These are phyloP conservation scores for Drosophila kepulauana DNA, from an alignment of 1,140 invertebrate genomes.

Conservation along the genomic window DNA sequence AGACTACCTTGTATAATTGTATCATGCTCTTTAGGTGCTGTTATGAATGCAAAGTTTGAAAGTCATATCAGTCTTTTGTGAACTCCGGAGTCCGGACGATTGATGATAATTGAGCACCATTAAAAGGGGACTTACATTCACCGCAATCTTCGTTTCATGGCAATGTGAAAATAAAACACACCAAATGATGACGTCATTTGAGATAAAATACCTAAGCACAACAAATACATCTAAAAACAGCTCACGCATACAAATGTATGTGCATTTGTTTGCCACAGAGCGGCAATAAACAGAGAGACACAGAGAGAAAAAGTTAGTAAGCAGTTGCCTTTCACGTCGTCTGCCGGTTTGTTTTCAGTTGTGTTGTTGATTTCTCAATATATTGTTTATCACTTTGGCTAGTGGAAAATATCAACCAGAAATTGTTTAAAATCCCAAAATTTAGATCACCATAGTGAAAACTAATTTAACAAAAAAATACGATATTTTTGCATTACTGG, in stretches of 20 bases:
- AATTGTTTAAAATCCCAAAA: neutral
- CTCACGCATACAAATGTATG: neutral
- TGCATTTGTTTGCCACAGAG: neutral
- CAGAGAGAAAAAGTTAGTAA: slow-evolving; percentile 49
- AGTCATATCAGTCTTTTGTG: neutral
- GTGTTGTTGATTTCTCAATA: slow-evolving; percentile 44
- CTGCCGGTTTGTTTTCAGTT: slow-evolving; percentile 40
- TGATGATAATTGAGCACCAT: slow-evolving; percentile 7
- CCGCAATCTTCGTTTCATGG: neutral
- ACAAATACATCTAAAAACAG: neutral
- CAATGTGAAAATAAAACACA: slow-evolving; percentile 30
- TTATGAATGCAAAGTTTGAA: too few relatives aligned
- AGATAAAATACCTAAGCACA: slow-evolving; percentile 17
- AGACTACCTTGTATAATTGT: too few relatives aligned
- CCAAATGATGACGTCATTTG: slow-evolving; percentile 31
- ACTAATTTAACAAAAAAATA: slow-evolving; percentile 7
- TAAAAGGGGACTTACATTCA: slow-evolving; percentile 28
- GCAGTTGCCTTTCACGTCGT: slow-evolving; percentile 43
- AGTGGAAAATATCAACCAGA: slow-evolving; percentile 5
- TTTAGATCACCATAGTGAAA: neutral
- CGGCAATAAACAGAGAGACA: slow-evolving; percentile 42
- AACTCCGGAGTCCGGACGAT: too few relatives aligned
- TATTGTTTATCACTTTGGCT: slow-evolving; percentile 10
- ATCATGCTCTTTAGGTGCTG: too few relatives aligned
- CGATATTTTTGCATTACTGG: slow-evolving; percentile 8